phyloP scores from a whole-genome alignment of 2,113 vertebrate genomes.

The Megaleporinus macrocephalus region DNA sequence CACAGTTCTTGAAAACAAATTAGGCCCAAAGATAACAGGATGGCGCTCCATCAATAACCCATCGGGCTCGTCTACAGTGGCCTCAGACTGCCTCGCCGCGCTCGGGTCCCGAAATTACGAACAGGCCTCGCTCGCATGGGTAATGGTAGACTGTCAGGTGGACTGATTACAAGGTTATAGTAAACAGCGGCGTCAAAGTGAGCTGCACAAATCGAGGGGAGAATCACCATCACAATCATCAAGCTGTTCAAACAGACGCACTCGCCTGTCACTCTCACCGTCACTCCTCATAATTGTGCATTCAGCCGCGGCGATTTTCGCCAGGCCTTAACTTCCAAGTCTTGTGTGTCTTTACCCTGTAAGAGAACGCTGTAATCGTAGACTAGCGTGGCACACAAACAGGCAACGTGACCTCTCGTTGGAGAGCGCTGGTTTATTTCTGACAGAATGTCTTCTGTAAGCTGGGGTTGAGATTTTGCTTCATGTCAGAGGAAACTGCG shows the following conservation, averaged over 20 bases:
- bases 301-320: slow-evolving; percentile 53
- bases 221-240: slow-evolving; percentile 77
- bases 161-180: slow-evolving; percentile 85
- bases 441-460: not conserved
- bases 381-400: slow-evolving; percentile 4
- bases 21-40: slow-evolving; percentile 85
- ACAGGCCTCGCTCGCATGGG: slow-evolving; percentile 79
- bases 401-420: not conserved
- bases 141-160: slow-evolving; percentile 85
- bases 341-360: slow-evolving; percentile 1
- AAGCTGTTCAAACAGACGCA: slow-evolving; percentile 75
- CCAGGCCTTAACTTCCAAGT: slow-evolving; percentile 1
- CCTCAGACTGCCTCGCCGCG: slow-evolving; percentile 56
- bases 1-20: slow-evolving; percentile 93
- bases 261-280: slow-evolving; percentile 55
- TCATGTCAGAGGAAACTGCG: not conserved
- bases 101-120: slow-evolving; percentile 83
- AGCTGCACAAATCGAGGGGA: slow-evolving; percentile 63
- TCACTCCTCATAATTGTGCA: slow-evolving; percentile 68
- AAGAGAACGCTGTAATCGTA: slow-evolving; percentile 27
- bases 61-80: slow-evolving; percentile 64
- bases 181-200: slow-evolving; percentile 84
- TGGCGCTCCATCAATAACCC: slow-evolving; percentile 75
- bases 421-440: not conserved
- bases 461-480: not conserved